These are phyloP conservation scores for Drosophila eohydei DNA, from an alignment of 2,888 invertebrate species.

Conservation along the genomic window DNA sequence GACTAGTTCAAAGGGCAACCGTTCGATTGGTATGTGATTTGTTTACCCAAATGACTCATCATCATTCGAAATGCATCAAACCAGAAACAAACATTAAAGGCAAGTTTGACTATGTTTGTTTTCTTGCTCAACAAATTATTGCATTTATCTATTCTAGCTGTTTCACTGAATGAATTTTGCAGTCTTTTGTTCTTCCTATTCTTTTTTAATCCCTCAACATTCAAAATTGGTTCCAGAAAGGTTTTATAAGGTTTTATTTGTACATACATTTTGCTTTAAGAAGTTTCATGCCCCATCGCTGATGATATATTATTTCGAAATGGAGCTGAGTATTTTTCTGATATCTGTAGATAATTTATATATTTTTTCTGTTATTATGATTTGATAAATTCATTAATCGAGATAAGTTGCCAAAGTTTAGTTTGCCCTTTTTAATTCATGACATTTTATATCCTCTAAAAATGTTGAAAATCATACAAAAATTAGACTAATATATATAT, in stretches of 20 bases:
- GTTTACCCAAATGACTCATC: constrained; percentile 64
- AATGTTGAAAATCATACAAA: too few relatives aligned
- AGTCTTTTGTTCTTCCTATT: not conserved
- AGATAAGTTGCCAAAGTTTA: not conserved
- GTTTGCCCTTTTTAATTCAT: not conserved
- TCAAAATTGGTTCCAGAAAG: not conserved
- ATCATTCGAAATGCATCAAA: constrained; percentile 20
- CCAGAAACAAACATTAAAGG: not conserved
- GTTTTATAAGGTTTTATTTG: not conserved
- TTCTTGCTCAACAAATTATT: not conserved
- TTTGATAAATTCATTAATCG: not conserved
- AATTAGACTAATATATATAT: too few relatives aligned
- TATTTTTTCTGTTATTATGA: too few relatives aligned
- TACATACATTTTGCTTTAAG: too few relatives aligned
- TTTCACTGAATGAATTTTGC: not conserved
- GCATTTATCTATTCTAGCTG: not conserved
- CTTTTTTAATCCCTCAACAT: not conserved
- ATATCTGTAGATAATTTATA: too few relatives aligned
- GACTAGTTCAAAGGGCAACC: constrained; percentile 70
- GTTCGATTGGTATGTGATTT: constrained; percentile 52
- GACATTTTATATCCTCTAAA: too few relatives aligned
- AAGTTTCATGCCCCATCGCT: not conserved
- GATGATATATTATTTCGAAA: too few relatives aligned
- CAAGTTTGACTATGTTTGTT: not conserved
- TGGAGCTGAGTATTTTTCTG: too few relatives aligned